Percentiles rank a stretch among this genome's conserved stretches.
Conservation (phyloP, 2,113 vertebrate genomes). For the Nyctibius bracteatus region DNA sequence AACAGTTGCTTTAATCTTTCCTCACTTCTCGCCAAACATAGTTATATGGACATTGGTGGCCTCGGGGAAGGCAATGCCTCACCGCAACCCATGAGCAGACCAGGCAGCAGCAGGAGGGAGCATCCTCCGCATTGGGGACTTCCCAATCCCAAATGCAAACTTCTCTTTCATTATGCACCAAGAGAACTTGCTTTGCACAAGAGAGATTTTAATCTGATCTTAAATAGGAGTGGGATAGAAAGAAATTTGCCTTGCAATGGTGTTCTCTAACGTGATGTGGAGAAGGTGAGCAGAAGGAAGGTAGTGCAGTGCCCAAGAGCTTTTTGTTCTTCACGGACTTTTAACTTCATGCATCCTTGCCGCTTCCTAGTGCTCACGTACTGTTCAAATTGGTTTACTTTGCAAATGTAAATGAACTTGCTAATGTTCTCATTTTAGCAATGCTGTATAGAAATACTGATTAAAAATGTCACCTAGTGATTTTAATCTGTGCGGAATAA, state of each 20-base stretch:
- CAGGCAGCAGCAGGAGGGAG: background rate
- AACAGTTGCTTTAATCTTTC: background rate
- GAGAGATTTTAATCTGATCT: background rate
- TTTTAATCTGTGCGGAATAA: background rate
- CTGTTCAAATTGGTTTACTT: background rate
- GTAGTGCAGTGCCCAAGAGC: background rate
- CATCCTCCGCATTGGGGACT: fast-evolving
- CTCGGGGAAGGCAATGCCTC: background rate
- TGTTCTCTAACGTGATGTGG: background rate
- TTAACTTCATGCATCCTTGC: background rate
- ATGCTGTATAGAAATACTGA: background rate
- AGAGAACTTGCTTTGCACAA: background rate
- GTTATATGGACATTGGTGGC: fast-evolving
- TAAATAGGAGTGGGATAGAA: background rate
- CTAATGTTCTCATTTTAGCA: constrained; percentile 1
- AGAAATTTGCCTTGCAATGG: background rate
- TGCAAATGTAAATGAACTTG: constrained; percentile 15
- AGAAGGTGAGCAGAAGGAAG: background rate
- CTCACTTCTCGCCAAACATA: fast-evolving
- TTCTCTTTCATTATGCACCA: background rate
- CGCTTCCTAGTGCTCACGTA: background rate
- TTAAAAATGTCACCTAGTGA: background rate
- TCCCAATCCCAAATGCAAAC: background rate
- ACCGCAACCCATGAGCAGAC: fast-evolving
- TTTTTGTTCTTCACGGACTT: background rate